These are phyloP conservation scores for Pelecanoides urinatrix DNA, from an alignment of 2,113 vertebrate genomes.

Conservation along the genomic window DNA sequence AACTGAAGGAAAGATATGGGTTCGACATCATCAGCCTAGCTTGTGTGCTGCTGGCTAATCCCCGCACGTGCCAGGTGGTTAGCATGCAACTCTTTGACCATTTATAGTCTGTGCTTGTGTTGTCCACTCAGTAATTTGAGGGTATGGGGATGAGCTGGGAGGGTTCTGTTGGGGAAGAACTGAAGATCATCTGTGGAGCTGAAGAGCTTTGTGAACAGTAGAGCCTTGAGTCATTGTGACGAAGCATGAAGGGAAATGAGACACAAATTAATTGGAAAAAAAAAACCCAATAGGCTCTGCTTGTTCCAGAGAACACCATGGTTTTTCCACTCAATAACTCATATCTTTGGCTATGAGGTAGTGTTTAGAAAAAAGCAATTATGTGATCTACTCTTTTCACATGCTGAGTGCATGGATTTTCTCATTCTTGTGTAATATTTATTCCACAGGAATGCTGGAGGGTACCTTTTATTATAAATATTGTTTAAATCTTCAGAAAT, in stretches of 20 bases:
- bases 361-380: background rate
- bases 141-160: background rate
- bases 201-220: background rate
- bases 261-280: background rate
- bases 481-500: background rate
- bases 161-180: background rate
- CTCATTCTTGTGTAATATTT: background rate
- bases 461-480: background rate
- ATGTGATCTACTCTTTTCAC: background rate
- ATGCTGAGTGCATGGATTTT: background rate
- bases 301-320: background rate
- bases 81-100: background rate
- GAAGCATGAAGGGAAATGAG: background rate
- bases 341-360: background rate
- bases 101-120: background rate
- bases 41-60: background rate
- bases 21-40: rapidly evolving
- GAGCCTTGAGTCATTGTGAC: background rate
- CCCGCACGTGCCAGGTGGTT: rapidly evolving
- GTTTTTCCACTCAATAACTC: background rate
- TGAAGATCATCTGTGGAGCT: background rate
- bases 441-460: background rate
- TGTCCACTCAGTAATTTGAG: background rate
- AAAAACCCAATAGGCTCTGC: background rate
- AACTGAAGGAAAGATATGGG: rapidly evolving